A percentile compares a stretch with the other conserved stretches of the same genome.
phyloP scores from a whole-genome alignment of 2,113 vertebrate genomes.

The Ageneiosus marmoratus region DNA sequence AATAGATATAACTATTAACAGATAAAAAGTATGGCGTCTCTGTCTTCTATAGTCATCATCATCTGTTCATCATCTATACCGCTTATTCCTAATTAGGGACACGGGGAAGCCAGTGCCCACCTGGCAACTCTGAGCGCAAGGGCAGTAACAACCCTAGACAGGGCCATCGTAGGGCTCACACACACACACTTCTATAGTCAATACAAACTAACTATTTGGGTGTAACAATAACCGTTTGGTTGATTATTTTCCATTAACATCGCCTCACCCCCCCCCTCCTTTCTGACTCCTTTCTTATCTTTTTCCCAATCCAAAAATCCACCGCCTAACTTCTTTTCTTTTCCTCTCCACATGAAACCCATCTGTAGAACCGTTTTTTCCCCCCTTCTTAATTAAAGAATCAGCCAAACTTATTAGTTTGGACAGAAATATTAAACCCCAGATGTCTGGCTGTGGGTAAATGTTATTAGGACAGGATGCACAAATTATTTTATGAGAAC shows the following conservation, averaged over 20 bases:
- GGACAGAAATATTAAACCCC: slow-evolving; percentile 37
- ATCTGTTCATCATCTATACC: no score
- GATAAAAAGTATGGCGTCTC: neutral
- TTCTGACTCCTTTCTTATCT: neutral
- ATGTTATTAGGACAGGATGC: slow-evolving; percentile 21
- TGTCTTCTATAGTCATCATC: neutral
- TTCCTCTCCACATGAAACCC: neutral
- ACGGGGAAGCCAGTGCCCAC: no score
- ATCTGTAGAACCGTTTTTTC: neutral
- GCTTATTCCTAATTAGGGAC: no score
- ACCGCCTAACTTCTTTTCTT: neutral
- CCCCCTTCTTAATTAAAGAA: slow-evolving; percentile 22
- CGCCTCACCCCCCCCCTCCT: no score
- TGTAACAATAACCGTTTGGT: no score
- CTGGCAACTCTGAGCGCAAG: no score
- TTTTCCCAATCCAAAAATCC: neutral
- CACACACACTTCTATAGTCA: no score
- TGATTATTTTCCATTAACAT: no score
- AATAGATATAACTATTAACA: neutral
- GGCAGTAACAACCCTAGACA: no score
- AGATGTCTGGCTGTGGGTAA: slow-evolving; percentile 36
- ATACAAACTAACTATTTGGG: no score
- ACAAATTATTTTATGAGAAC: slow-evolving; percentile 25
- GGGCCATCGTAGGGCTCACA: no score
- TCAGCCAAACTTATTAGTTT: slow-evolving; percentile 18